A percentile compares a stretch with the other conserved stretches of the same genome.
Evolutionary conservation across 2,797 vertebrate species (phyloP).

Genomic region (Lemur catta): DNA sequence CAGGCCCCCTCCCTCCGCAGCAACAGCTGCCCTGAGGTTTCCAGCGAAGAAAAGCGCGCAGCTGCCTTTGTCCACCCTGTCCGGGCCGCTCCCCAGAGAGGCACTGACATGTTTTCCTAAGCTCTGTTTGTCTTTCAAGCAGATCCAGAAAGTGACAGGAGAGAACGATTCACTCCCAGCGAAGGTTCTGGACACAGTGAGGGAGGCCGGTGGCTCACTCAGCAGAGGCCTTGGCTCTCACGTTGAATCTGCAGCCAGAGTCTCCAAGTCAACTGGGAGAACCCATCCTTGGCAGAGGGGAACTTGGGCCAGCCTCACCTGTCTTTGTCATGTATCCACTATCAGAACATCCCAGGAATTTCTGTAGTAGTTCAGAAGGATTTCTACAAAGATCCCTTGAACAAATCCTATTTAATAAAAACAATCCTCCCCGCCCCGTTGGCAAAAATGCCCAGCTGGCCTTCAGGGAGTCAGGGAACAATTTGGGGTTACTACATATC

Average conservation of each 20-base stretch:
- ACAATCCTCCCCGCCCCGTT: neutral
- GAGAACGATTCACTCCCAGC: slow-evolving; percentile 64
- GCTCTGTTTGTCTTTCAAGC: slow-evolving; percentile 68
- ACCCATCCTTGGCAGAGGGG: neutral
- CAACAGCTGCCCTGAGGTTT: slow-evolving; percentile 46
- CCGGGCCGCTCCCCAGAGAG: slow-evolving; percentile 60
- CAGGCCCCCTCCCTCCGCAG: neutral
- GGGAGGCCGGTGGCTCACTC: neutral
- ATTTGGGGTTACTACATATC: neutral
- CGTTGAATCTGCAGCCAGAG: neutral
- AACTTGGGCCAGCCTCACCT: neutral
- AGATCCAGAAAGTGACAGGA: slow-evolving; percentile 64
- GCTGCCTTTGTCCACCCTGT: slow-evolving; percentile 49
- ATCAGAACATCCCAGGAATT: neutral
- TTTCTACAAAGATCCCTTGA: neutral
- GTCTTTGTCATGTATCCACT: neutral
- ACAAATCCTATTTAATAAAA: neutral
- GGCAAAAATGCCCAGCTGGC: neutral
- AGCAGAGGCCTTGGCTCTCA: neutral
- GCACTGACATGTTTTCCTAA: slow-evolving; percentile 72
- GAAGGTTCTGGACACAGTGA: neutral
- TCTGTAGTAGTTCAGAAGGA: neutral
- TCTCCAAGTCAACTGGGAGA: neutral
- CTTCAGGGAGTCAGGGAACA: neutral
- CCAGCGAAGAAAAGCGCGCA: neutral